Base-by-base conservation (phyloP, 2,113 vertebrate genomes). In the Anas platyrhynchos region DNA sequence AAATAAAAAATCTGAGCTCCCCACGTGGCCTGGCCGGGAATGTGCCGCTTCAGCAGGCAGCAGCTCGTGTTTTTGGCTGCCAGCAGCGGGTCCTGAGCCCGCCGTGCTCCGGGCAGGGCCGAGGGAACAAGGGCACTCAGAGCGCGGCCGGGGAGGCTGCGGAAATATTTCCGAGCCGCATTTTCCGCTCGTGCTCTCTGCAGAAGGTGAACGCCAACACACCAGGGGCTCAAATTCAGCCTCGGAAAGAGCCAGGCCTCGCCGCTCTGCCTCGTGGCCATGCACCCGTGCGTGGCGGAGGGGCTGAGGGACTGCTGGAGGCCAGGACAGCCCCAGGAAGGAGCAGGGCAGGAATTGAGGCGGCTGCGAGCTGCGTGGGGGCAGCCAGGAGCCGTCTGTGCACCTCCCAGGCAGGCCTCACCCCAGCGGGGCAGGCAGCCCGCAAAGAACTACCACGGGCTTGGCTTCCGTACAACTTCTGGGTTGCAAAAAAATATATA, bases 31-130 rank as follows among this genome's bases (percentile, higher is more conserved):
- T 3, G 2, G 84, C 16, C 2, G 65, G 92, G 94, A 97, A 96
- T 86, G 93, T 92, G 95, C 96, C 94, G 94, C 72, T 96, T 96
- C 96, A 94, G 95, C 95, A 96, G 94, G 95, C 93, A 89, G 91
- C 93, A 88, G 83, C 96, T 75, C 87, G 94, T 59, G 68, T 72
- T 75, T 67, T 22, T 54, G 66, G 10, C 74, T 85, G 92, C 95
- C 95, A 93, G 91, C 94, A 71, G 86, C 27, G 1, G 52, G 91
- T 91, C 95, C 94, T 2, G 25, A 79, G 91, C 94, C 93, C 52
- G 86, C 82, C 13, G 75, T 88, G 92, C 88, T 79, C 85, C 4
- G 20, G 88, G 92, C 66, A 18, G 85, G 95, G 89, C 90, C 1
- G 38, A 76, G 7, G 34, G 75, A 95, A 94, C 95, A 94, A 93